Percentiles rank a stretch among this genome's conserved stretches.
These are phyloP conservation scores for Thinocorus orbignyianus DNA, from an alignment of 2,113 vertebrate genomes.

Conservation along the genomic window DNA sequence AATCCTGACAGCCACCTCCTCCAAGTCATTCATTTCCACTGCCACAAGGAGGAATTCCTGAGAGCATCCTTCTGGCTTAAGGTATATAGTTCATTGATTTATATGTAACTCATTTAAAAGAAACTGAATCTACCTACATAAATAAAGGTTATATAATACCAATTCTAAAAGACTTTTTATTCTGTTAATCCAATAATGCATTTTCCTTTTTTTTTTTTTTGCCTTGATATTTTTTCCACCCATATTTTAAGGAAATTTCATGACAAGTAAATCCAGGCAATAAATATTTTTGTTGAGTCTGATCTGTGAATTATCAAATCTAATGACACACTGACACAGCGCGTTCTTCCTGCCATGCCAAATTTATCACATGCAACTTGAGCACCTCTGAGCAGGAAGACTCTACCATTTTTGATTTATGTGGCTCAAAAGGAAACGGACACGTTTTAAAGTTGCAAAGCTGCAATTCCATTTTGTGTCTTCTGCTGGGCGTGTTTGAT, in stretches of 20 bases:
- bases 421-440: background rate
- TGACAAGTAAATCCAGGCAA: slow-evolving; percentile 57
- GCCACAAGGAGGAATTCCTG: background rate
- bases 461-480: background rate
- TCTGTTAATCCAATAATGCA: slow-evolving; percentile 52
- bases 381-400: background rate
- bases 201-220: background rate
- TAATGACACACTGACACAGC: slow-evolving; percentile 2
- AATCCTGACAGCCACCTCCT: background rate
- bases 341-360: background rate
- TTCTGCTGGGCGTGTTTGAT: slow-evolving; percentile 33
- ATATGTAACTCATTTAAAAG: background rate
- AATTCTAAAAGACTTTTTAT: background rate
- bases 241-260: slow-evolving; percentile 42
- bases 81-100: background rate
- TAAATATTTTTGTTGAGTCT: slow-evolving; percentile 42
- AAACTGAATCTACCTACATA: slow-evolving; percentile 11
- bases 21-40: background rate
- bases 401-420: background rate
- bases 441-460: background rate
- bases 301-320: slow-evolving; percentile 40
- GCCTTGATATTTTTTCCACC: background rate
- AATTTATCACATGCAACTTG: background rate
- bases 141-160: slow-evolving; percentile 22
- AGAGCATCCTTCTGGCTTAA: background rate